phyloP scores from a whole-genome alignment of 2,888 invertebrate genomes.

The Pilophorus perplexus region DNA sequence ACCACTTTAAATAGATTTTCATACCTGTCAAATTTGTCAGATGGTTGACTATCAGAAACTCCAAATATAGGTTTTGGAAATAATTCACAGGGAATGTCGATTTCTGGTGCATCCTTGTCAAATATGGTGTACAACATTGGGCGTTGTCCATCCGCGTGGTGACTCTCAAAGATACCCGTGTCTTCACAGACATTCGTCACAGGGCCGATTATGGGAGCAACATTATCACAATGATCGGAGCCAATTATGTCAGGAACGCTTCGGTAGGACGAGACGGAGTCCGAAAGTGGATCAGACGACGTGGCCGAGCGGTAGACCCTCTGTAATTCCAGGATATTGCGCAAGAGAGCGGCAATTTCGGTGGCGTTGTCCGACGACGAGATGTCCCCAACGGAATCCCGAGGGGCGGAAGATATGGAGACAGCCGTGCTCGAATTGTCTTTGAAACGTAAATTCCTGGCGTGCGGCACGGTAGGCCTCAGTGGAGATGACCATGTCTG shows the following conservation, averaged over 20 bases:
- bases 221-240: not conserved
- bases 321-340: slow-evolving; percentile 11
- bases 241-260: slow-evolving; percentile 2
- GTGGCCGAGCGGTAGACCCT: not conserved
- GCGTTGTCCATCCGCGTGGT: too few species aligned
- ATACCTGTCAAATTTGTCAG: too few species aligned
- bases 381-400: not conserved
- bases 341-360: slow-evolving; percentile 1
- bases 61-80: too few species aligned
- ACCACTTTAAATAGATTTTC: too few species aligned
- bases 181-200: slow-evolving; percentile 5
- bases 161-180: slow-evolving; percentile 17
- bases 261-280: slow-evolving; percentile 12
- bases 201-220: not conserved
- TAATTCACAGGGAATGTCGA: too few species aligned
- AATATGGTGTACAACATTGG: too few species aligned
- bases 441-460: not conserved
- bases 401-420: not conserved
- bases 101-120: too few species aligned
- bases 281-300: slow-evolving; percentile 5
- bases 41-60: too few species aligned
- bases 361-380: not conserved
- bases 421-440: slow-evolving; percentile 15
- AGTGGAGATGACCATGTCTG: not conserved
- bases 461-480: not conserved